phyloP scores from a whole-genome alignment of 1,140 invertebrate species.

The Neuroterus valhalla region DNA sequence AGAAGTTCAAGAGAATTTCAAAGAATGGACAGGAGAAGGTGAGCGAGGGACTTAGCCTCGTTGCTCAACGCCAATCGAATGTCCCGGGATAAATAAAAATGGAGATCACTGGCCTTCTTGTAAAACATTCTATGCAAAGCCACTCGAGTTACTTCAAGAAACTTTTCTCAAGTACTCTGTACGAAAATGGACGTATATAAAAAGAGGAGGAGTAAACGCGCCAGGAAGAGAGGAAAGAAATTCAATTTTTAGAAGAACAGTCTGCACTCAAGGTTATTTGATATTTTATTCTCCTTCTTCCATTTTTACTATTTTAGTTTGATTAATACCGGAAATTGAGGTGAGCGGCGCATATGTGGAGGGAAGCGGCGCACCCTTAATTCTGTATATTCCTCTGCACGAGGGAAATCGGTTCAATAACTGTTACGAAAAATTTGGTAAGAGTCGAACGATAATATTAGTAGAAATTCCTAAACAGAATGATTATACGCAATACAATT shows the following conservation, averaged over 20 bases:
- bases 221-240: neutral
- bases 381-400: no score
- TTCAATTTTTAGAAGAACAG: constrained; percentile 9
- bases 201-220: neutral
- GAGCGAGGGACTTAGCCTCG: neutral
- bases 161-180: neutral
- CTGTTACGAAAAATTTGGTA: no score
- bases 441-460: no score
- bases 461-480: no score
- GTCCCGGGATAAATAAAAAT: neutral
- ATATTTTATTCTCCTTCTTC: neutral
- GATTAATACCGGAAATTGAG: no score
- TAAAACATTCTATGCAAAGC: constrained; percentile 26
- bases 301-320: no score
- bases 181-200: neutral
- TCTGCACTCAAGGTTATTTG: constrained; percentile 1
- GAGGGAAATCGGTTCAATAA: no score
- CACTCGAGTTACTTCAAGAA: constrained; percentile 11
- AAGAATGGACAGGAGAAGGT: constrained; percentile 1
- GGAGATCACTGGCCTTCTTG: constrained; percentile 15
- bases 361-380: no score
- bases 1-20: neutral
- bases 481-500: no score
- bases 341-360: no score
- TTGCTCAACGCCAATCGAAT: constrained; percentile 3